Evolutionary conservation across 2,888 invertebrate species (phyloP).

Genomic region (Steinernema carpocapsae): DNA sequence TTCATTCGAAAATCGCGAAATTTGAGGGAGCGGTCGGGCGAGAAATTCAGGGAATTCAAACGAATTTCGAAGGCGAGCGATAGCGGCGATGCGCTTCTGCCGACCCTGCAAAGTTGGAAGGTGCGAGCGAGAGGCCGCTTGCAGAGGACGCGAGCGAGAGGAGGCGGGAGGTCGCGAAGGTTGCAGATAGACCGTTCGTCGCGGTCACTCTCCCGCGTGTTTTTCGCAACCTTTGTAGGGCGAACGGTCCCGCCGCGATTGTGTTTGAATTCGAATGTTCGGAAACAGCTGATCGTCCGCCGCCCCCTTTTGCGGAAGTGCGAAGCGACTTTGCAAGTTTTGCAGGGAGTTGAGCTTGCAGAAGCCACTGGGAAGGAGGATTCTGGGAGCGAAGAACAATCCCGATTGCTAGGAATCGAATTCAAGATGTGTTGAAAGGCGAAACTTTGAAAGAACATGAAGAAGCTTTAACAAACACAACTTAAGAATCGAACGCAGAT

Average conservation of each 20-base stretch:
- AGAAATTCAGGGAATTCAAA: too few species aligned
- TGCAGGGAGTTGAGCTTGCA: not conserved
- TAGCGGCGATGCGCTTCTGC: too few species aligned
- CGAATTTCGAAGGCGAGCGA: too few species aligned
- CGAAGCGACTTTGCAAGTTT: not conserved
- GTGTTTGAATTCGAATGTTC: not conserved
- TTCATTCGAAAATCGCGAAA: too few species aligned
- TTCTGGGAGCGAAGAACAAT: too few species aligned
- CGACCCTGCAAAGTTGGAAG: not conserved
- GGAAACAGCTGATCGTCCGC: not conserved
- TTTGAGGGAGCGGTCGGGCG: too few species aligned
- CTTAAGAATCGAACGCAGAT: too few species aligned
- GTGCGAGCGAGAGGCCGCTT: not conserved
- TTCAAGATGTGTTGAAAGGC: too few species aligned
- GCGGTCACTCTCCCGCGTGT: slow-evolving; percentile 28
- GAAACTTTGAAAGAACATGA: too few species aligned
- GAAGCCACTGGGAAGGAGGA: too few species aligned
- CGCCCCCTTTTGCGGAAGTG: not conserved
- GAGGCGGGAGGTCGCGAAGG: not conserved
- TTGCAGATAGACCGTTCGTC: not conserved
- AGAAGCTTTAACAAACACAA: too few species aligned
- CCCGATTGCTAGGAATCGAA: too few species aligned
- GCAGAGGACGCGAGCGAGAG: not conserved
- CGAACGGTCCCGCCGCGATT: slow-evolving; percentile 4
- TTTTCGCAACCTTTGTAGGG: not conserved